Evolutionary conservation across 2,113 vertebrate species (phyloP).

Genomic region (Phaetusa simplex): DNA sequence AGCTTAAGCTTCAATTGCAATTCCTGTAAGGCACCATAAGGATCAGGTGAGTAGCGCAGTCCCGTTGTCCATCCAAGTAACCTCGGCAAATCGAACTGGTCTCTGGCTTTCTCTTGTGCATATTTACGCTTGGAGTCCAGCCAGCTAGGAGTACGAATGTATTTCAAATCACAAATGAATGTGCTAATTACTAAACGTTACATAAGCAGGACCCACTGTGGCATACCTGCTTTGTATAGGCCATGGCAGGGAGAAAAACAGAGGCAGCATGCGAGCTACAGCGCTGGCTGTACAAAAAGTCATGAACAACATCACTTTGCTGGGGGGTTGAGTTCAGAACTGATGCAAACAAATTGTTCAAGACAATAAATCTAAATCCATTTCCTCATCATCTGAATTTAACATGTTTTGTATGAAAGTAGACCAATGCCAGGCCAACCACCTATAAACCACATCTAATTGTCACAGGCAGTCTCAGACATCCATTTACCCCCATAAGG

Average conservation of each 20-base stretch:
- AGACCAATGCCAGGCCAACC: background rate
- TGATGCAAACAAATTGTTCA: background rate
- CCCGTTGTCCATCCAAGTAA: background rate
- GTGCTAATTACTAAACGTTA: background rate
- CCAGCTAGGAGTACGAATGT: background rate
- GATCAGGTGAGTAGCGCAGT: background rate
- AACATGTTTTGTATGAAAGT: background rate
- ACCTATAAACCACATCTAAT: background rate
- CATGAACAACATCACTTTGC: background rate
- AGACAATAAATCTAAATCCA: background rate
- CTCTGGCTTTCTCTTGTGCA: background rate
- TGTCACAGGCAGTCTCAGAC: background rate
- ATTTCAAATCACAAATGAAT: background rate
- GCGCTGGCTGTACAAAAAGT: background rate
- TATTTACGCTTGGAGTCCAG: background rate
- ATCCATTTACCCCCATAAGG: background rate
- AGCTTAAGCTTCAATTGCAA: background rate
- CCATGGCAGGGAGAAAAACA: background rate
- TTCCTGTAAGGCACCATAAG: background rate
- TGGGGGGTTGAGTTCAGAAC: background rate
- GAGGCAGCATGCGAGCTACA: background rate
- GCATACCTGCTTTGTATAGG: background rate
- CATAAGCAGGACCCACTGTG: background rate
- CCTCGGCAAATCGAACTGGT: background rate
- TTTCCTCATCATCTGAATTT: background rate